Conservation (phyloP, 2,888 invertebrate species). For the Cerceris ruficornis region DNA sequence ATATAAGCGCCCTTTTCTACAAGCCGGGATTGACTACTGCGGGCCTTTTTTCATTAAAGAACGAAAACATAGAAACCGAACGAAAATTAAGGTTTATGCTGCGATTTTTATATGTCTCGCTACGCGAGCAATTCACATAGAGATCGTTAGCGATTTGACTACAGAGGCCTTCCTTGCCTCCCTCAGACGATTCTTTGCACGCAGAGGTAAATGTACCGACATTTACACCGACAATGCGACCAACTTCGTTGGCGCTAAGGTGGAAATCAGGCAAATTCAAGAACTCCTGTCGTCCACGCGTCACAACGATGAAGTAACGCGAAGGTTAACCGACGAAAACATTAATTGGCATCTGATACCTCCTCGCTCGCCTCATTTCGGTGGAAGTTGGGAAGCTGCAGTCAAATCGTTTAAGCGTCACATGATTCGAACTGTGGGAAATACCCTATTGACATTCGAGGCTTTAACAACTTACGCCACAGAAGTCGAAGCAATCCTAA, state of each 20-base stretch:
- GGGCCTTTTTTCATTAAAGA: slow-evolving; percentile 14
- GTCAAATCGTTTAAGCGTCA: slow-evolving; percentile 17
- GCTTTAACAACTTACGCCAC: background rate
- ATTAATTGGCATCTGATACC: slow-evolving; percentile 45
- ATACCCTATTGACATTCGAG: slow-evolving; percentile 2
- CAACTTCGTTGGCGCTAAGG: slow-evolving; percentile 73
- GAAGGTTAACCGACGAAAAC: slow-evolving; percentile 10
- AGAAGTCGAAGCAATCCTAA: slow-evolving; percentile 38
- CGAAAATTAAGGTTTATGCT: slow-evolving; percentile 8
- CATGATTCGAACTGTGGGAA: background rate
- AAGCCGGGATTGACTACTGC: slow-evolving; percentile 3
- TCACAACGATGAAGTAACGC: background rate
- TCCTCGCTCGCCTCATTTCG: slow-evolving; percentile 41
- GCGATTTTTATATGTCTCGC: slow-evolving; percentile 16
- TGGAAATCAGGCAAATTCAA: slow-evolving; percentile 15
- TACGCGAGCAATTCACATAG: slow-evolving; percentile 5
- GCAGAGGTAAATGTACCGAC: slow-evolving; percentile 66
- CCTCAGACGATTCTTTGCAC: slow-evolving; percentile 67
- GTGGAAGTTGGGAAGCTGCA: slow-evolving; percentile 46
- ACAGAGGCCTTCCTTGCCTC: slow-evolving; percentile 67
- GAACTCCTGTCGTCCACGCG: background rate
- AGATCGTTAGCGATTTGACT: slow-evolving; percentile 12
- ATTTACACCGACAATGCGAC: slow-evolving; percentile 74
- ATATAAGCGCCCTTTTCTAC: background rate
- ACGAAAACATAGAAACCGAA: slow-evolving; percentile 6